phyloP scores from a whole-genome alignment of 2,797 vertebrate genomes.

The Numenius phaeopus region DNA sequence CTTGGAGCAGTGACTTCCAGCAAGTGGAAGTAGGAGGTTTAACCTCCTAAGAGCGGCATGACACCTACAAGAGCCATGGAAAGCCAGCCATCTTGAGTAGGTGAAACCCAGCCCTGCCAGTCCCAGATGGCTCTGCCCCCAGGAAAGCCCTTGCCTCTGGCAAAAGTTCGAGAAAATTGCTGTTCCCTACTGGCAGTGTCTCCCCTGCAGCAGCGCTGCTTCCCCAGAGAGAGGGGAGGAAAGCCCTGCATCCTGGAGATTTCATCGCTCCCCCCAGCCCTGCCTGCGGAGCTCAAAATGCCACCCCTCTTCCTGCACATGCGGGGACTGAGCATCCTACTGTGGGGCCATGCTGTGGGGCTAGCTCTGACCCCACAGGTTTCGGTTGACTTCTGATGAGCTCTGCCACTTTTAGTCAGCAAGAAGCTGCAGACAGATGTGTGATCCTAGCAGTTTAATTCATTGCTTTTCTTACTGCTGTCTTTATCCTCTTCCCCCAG shows the following conservation, averaged over 20 bases:
- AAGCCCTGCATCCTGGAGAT: not conserved
- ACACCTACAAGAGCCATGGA: not conserved
- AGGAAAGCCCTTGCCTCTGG: not conserved
- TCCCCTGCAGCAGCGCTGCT: not conserved
- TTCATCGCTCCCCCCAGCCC: not conserved
- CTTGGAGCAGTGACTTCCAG: not conserved
- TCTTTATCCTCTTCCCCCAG: not conserved
- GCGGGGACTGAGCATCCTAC: not conserved
- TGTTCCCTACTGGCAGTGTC: not conserved
- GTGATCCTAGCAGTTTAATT: not conserved
- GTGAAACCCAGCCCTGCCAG: not conserved
- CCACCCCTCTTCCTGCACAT: not conserved
- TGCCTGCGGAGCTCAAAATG: not conserved
- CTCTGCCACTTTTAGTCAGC: not conserved
- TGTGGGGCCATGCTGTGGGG: fast-evolving
- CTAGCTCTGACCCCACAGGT: not conserved
- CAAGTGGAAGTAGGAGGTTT: not conserved
- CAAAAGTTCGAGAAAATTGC: not conserved
- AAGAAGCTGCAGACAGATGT: not conserved
- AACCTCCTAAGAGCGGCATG: not conserved
- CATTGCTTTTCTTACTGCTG: not conserved
- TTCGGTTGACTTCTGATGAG: not conserved
- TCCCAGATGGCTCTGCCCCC: not conserved
- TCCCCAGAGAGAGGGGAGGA: not conserved
- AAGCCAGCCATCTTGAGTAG: not conserved